Base-by-base conservation (phyloP, 2,113 vertebrate species). In the Oceanites oceanicus region DNA sequence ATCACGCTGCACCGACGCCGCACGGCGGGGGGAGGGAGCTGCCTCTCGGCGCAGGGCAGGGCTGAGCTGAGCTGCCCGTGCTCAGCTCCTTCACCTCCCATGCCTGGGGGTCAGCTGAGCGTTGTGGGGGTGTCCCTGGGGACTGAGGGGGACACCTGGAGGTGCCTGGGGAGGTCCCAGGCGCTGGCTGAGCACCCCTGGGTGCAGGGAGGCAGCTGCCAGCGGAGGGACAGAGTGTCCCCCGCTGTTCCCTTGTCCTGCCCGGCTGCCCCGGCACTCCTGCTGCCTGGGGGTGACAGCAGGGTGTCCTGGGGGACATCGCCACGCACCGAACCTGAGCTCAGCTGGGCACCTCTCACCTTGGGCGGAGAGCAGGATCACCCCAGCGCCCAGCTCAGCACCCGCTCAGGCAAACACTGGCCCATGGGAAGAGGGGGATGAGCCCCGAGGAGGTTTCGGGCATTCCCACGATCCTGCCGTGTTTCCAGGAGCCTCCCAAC, bases 341-440 rank as follows among this genome's bases (percentile, higher is more conserved):
- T 81, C 53, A 52, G 36, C 52, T 13, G 50, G 55, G 36, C 52
- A 68, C 13, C 72, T 47, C 34, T 83, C 22, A 4, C 55, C 42
- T 42, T n/a, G 68, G 45, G 36, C 77, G 36, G 50, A 32, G 15
- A 78, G 56, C 2, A 4, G 61, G 27, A 36, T 36, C 8, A 10
- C 29, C 38, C 50, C 70, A 88, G 56, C 32, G 38, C 32, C 22
- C 65, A 87, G 53, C 49, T 75, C 72, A 30, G 63, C 32, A 40
- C 59, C 53, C 2, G 1, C 53, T 17, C 1, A 4, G 42, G 15
- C 58, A 68, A 86, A 80, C 62, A 36, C 7, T 2, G 4, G 49
- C 5, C 15, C 38, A n/a, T 0, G 0, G 27, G 10, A 32, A 63
- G 65, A 85, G 13, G 15, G 42, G 40, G 22, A 66, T 1, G 7